These are phyloP conservation scores for Lerema accius DNA, from an alignment of 1,140 invertebrate species.

Conservation along the genomic window DNA sequence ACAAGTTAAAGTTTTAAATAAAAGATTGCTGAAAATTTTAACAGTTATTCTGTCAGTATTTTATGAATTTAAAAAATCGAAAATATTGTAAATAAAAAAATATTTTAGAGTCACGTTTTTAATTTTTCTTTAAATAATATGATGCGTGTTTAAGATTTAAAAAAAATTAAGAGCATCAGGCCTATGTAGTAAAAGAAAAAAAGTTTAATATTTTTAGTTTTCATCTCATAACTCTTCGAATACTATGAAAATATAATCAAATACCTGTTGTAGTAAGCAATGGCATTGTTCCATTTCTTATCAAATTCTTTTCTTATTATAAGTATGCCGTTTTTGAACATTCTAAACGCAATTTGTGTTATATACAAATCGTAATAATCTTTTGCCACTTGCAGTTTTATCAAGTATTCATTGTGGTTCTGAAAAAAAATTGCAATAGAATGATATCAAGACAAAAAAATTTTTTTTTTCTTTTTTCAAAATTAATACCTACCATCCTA, in stretches of 20 bases:
- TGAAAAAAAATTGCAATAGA: constrained; percentile 48
- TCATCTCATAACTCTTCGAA: too few relatives aligned
- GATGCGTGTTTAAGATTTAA: too few relatives aligned
- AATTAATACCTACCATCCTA: constrained; percentile 59
- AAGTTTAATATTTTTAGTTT: too few relatives aligned
- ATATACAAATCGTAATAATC: constrained; percentile 84
- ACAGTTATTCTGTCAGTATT: too few relatives aligned
- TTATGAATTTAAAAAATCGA: too few relatives aligned
- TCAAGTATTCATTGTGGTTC: constrained; percentile 70
- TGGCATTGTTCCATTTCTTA: constrained; percentile 79
- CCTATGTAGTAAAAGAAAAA: too few relatives aligned
- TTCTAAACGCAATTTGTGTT: constrained; percentile 79
- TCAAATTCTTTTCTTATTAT: constrained; percentile 71
- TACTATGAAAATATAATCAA: not conserved
- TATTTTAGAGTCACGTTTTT: too few relatives aligned
- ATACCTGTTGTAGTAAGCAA: constrained; percentile 83
- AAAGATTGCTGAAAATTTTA: constrained; percentile 76
- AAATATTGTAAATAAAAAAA: too few relatives aligned
- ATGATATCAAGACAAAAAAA: constrained; percentile 20
- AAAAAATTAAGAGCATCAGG: too few relatives aligned
- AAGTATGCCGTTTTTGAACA: constrained; percentile 76
- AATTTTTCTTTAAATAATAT: too few relatives aligned
- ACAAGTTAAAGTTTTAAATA: constrained; percentile 84
- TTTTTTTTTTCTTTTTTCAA: not conserved
- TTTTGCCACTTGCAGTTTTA: constrained; percentile 84